Evolutionary conservation across 2,888 invertebrate species (phyloP), one percentile per base, ranked within the genome.

Genomic region (Dioctria rufipes): DNA sequence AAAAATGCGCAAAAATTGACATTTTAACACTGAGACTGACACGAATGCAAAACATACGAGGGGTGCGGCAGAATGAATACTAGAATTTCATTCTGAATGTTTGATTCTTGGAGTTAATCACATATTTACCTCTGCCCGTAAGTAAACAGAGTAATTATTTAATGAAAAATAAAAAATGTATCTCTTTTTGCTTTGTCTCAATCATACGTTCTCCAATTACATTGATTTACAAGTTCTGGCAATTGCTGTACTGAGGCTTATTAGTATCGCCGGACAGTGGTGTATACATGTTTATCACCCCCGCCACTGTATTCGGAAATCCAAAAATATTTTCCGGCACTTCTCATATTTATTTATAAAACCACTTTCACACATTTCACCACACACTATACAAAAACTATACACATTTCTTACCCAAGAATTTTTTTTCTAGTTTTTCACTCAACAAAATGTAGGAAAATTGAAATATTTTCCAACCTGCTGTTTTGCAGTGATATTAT

Each of bases 251-350:
- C 1, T 25, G 2, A 25, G 39, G 39, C 37, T 25, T 65, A 37
- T 37, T 39, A 25, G 3, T 11, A 25, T 65, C 6, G 37, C 37
- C 37, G 65, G 65, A 65, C 60, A 8, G 9, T 75, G 43, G 42
- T 61, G 61, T 75, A 43, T n/a, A n/a, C n/a, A n/a, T 43, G 75
- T 71, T 25, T 75, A 51, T 75, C 75, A 60, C 75, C 75, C 75
- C 75, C 75, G 60, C 60, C 43, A 40, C 46, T 5, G 63, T 63
- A 25, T 63, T 5, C 58, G 60, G n/a, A 43, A 42, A 43, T 58
- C 75, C 75, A 75, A 75, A 75, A 75, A 75, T 75, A 75, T 75
- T 75, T 42, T 75, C 75, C 75, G 75, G 75, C 61, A 75, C 43
- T 75, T 75, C 60, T 75, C 75, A 61, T 51, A 75, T 25, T 25